Conservation (phyloP, 2,113 vertebrate species). For the Zootoca vivipara region DNA sequence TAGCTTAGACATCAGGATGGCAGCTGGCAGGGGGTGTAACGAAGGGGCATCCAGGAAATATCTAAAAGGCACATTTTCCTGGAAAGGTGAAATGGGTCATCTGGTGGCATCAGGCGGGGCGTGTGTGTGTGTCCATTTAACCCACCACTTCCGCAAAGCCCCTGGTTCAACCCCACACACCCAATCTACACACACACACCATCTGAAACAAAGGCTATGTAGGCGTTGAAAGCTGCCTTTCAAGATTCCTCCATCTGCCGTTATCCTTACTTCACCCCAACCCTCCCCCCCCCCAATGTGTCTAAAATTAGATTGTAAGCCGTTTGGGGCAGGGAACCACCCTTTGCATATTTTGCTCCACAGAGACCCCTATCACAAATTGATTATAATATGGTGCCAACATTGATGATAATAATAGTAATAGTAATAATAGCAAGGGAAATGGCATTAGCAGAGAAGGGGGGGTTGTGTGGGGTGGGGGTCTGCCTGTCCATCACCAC, state of each 20-base stretch:
- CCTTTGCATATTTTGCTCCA: background rate
- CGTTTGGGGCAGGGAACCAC: background rate
- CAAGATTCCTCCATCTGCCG: background rate
- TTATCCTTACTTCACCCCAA: background rate
- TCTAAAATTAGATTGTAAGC: background rate
- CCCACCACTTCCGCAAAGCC: background rate
- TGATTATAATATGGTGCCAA: background rate
- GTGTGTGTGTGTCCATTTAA: no score
- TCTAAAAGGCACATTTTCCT: background rate
- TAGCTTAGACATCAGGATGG: background rate
- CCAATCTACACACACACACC: background rate
- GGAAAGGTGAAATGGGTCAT: background rate
- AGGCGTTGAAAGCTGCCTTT: no score
- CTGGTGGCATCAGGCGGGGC: background rate
- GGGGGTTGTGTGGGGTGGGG: background rate
- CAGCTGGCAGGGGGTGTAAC: background rate
- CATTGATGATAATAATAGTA: no score
- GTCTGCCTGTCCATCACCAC: background rate
- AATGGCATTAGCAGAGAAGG: background rate
- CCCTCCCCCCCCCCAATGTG: no score
- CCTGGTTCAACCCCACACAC: background rate
- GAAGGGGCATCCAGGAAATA: background rate
- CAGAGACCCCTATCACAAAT: background rate
- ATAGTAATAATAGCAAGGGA: background rate
- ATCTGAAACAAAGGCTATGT: background rate